phyloP scores from a whole-genome alignment of 30 jellyfish, hydroid and myxozoan genomes.

The Hydractinia symbiolongicarpus region DNA sequence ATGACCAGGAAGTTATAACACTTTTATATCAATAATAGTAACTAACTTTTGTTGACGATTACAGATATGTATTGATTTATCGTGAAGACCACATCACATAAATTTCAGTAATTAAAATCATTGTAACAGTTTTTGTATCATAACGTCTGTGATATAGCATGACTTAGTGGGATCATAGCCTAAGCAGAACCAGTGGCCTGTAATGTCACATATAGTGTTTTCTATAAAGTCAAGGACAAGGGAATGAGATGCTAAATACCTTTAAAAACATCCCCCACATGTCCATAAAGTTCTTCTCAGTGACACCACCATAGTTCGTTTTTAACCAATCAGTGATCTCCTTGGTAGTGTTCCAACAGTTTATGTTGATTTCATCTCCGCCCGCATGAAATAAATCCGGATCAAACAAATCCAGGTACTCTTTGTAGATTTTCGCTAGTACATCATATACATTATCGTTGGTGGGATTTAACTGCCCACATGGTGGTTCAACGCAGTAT shows the following conservation, averaged over 20 bases:
- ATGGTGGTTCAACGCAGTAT: conserved; percentile 88
- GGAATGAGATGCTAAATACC: neutral
- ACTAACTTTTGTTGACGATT: too few species aligned
- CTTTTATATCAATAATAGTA: too few species aligned
- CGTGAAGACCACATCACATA: too few species aligned
- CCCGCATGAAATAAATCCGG: conserved; percentile 72
- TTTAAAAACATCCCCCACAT: conserved; percentile 66
- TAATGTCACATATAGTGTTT: too few species aligned
- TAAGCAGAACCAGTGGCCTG: too few species aligned
- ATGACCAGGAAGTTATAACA: too few species aligned
- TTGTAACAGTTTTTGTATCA: too few species aligned
- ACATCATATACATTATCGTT: conserved; percentile 62
- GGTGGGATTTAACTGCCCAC: conserved; percentile 81
- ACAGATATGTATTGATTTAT: too few species aligned
- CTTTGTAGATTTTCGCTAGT: conserved; percentile 61
- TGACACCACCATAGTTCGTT: conserved; percentile 40
- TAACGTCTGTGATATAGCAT: too few species aligned
- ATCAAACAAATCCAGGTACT: conserved; percentile 65
- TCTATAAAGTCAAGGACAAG: too few species aligned
- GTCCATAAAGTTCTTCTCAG: conserved; percentile 61
- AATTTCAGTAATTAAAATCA: too few species aligned
- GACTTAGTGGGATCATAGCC: too few species aligned
- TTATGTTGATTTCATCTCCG: conserved; percentile 55
- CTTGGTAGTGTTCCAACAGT: conserved; percentile 76
- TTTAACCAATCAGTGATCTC: conserved; percentile 58